Evolutionary conservation across 1,140 invertebrate species (phyloP), one percentile per base, ranked within the genome.

Genomic region (Atta texana): DNA sequence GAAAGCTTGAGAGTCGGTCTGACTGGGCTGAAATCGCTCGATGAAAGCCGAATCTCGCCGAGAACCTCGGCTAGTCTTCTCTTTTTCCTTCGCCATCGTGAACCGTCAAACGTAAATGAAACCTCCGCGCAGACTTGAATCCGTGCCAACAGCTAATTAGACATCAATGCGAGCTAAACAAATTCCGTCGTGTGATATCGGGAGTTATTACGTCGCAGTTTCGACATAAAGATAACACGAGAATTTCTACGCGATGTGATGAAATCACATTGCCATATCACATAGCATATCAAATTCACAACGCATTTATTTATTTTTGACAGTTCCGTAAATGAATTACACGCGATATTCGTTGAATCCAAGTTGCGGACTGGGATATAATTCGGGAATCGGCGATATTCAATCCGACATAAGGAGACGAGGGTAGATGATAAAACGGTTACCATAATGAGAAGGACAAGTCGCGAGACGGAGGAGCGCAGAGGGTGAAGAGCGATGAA

Each of bases 361-460:
- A 69, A 69, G 49, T 55, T 12, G 44, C 44, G 44, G 39, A n/a
- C 18, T n/a, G 59, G 3, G 8, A 59, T 18, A 18, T 51, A 51
- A 34, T n/a, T 49, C 49, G 44, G n/a, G 82, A 77, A 53, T n/a
- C 24, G 24, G 16, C 18, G 55, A 77, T 44, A 66, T 31, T 55
- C 72, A 24, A 72, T 39, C 16, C n/a, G 87, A 49, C 34, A 39
- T 75, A 57, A 72, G 16, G n/a, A 16, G 39, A 69, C 39, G 66
- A 55, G 18, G 64, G 49, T 44, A 49, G 44, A 74, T 78, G 88
- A 87, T 89, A 84, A 89, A 87, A 82, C 76, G 53, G 74, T 74
- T 74, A 69, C 61, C 76, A 77, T 81, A 49, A 88, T 86, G 76
- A 89, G 86, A 81, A 55, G 71, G 77, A 87, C 66, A 39, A 86